Base-by-base conservation (phyloP, 2,888 invertebrate species). In the Nymphalis polychloros region DNA sequence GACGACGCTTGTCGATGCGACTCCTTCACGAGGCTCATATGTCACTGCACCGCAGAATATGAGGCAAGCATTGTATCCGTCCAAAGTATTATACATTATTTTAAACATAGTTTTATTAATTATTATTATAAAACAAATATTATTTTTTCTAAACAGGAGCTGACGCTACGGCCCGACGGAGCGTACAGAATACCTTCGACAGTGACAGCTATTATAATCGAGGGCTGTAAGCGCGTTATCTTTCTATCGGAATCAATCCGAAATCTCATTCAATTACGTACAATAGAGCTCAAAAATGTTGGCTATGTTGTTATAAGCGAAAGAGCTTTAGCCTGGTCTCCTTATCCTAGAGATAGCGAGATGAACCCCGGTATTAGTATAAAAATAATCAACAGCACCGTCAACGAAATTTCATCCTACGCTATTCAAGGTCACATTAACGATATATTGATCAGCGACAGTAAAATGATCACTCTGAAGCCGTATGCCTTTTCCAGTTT, bases 401-500 rank as follows among this genome's bases (percentile, higher is more conserved):
- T 94, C 55, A 87, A 91, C 76, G 87, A 93, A 75, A 93, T 94
- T 73, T 87, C 93, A 20, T 93, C 94, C 47, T 92, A 94, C 76
- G 94, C 95, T 47, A 95, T 97, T 78, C 94, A 94, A 79, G 97
- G 97, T 6, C 94, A 95, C 72, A 94, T 96, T 70, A 94, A 95
- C 78, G 94, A 94, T 76, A 94, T 97, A 73, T 85, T 89, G 66
- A 94, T 97, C 71, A 93, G 93, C 67, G 90, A 94, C 73, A 94
- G 95, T 62, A 90, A 84, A 69, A 93, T 97, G 67, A 93, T 93
- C 31, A 90, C 90, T 66, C 90, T 97, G 68, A 93, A 93, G 76
- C 94, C 96, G 0, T 96, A 95, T 83, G 96, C 96, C 0, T 96
- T 97, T 81, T 95, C 96, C 70, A 96, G 95, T 82, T 93, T 96